These are phyloP conservation scores for Atta colombica DNA, from an alignment of 1,140 invertebrate species.

Conservation along the genomic window DNA sequence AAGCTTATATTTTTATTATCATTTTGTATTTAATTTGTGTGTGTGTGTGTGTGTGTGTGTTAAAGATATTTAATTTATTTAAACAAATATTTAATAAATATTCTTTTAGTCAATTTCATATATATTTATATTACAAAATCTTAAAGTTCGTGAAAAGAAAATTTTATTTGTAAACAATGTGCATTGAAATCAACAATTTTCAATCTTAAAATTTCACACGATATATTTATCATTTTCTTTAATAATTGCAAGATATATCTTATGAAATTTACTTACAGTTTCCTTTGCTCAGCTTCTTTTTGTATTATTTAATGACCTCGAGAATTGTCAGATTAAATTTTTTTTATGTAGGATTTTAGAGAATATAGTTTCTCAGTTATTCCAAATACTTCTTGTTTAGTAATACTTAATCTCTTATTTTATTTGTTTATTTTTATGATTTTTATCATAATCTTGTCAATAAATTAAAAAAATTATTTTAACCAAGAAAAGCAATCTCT, in stretches of 20 bases:
- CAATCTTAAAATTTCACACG: background rate
- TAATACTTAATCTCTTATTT: background rate
- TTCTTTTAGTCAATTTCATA: background rate
- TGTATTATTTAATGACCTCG: background rate
- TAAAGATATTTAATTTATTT: no score
- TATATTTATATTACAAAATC: background rate
- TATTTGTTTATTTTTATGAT: background rate
- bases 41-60: no score
- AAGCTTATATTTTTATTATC: background rate
- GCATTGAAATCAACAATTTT: background rate
- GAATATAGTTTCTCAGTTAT: background rate
- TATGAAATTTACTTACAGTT: conserved; percentile 13
- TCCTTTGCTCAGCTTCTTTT: background rate
- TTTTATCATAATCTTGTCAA: background rate
- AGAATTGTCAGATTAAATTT: background rate
- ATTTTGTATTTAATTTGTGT: background rate
- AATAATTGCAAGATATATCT: background rate
- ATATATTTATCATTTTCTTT: background rate
- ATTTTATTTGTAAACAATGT: background rate
- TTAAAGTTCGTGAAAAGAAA: background rate
- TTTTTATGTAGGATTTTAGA: background rate
- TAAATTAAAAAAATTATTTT: background rate
- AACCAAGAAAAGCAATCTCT: background rate
- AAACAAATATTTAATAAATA: background rate
- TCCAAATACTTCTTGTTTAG: background rate